A percentile compares a stretch with the other conserved stretches of the same genome.
These are phyloP conservation scores for Thunnus maccoyii DNA, from an alignment of 2,113 vertebrate genomes.

Conservation along the genomic window DNA sequence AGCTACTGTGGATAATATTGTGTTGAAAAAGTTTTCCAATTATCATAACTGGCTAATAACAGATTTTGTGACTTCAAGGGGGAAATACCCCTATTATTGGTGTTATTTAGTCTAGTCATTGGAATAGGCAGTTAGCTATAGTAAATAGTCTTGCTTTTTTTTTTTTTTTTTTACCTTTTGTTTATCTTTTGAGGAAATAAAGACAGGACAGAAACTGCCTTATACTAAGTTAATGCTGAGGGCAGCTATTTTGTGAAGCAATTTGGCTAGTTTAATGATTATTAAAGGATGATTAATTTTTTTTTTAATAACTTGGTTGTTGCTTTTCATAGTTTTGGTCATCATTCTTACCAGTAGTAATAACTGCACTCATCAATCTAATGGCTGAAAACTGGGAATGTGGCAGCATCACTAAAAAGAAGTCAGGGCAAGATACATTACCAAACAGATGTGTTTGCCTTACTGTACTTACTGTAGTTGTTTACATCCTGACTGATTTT, in stretches of 20 bases:
- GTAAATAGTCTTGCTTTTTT: background rate
- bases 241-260: background rate
- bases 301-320: background rate
- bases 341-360: background rate
- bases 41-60: background rate
- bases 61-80: background rate
- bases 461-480: too few relatives aligned
- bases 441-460: too few relatives aligned
- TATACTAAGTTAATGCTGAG: background rate
- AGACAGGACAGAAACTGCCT: background rate
- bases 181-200: background rate
- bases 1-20: slow-evolving; percentile 1
- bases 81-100: background rate
- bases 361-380: too few relatives aligned
- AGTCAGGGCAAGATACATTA: too few relatives aligned
- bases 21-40: background rate
- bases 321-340: background rate
- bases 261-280: background rate
- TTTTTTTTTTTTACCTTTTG: background rate
- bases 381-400: too few relatives aligned
- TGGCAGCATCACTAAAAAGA: background rate
- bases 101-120: background rate
- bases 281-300: background rate
- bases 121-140: background rate
- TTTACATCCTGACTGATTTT: too few relatives aligned